A percentile compares a stretch with the other conserved stretches of the same genome.
These are phyloP conservation scores for Ceyx margarethae DNA, from an alignment of 2,113 vertebrate species.

Conservation along the genomic window DNA sequence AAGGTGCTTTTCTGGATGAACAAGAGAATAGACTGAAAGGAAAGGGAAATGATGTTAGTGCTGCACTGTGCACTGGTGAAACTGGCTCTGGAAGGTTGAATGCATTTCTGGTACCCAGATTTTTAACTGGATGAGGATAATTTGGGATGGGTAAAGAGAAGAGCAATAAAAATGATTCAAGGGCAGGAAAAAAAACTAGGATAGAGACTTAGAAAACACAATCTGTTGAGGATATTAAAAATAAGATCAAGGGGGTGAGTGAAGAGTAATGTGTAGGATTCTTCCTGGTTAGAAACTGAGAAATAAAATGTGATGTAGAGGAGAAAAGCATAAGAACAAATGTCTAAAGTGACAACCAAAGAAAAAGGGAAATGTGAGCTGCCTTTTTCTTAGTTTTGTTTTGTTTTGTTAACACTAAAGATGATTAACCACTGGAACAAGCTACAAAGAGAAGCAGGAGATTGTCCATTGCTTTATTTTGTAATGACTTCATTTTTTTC, in stretches of 20 bases:
- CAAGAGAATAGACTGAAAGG: neutral
- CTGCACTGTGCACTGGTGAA: neutral
- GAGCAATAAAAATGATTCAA: neutral
- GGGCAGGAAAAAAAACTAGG: neutral
- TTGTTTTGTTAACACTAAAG: neutral
- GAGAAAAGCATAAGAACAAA: conserved; percentile 22
- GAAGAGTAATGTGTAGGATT: neutral
- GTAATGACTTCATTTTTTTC: conserved; percentile 2
- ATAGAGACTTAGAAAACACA: neutral
- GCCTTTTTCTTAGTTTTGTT: neutral
- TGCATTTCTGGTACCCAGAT: neutral
- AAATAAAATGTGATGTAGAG: conserved; percentile 2
- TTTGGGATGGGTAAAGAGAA: neutral
- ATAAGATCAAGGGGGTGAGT: neutral
- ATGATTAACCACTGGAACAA: conserved; percentile 40
- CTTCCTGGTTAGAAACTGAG: neutral
- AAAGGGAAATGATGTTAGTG: neutral
- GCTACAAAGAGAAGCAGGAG: conserved; percentile 26
- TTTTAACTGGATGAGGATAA: neutral
- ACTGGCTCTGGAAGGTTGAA: neutral
- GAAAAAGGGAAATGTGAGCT: conserved; percentile 16
- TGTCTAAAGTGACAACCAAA: conserved; percentile 52
- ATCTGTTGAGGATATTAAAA: neutral
- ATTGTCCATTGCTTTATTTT: conserved; percentile 14
- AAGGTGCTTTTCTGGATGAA: neutral